Percentiles rank a stretch among this genome's conserved stretches.
Conservation (phyloP, 2,113 vertebrate species). For the Peromyscus maniculatus region DNA sequence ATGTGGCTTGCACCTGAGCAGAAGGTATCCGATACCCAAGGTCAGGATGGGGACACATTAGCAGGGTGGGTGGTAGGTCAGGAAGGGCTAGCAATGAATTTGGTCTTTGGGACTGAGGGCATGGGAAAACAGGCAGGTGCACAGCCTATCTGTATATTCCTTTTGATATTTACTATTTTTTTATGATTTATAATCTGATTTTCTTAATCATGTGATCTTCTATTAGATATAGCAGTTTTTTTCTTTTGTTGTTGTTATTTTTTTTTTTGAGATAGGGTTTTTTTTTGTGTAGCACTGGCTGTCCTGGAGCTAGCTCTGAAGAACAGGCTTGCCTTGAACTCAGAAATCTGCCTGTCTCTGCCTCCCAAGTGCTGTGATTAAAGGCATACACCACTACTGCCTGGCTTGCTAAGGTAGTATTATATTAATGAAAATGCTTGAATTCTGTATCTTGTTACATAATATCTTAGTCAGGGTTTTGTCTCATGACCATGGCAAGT, state of each 20-base stretch:
- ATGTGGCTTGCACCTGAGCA: no score
- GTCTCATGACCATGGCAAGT: no score
- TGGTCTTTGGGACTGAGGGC: no score
- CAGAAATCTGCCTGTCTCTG: neutral
- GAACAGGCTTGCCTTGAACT: neutral
- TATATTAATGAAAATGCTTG: neutral
- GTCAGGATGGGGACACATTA: no score
- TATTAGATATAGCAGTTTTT: neutral
- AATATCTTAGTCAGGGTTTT: no score
- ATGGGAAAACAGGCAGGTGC: no score
- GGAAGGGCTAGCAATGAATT: no score
- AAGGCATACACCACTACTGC: neutral
- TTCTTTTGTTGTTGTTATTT: neutral
- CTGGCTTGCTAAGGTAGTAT: neutral
- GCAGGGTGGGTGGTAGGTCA: no score
- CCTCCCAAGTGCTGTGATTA: neutral
- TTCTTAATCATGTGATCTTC: neutral
- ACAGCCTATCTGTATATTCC: neutral
- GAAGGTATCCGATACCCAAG: no score
- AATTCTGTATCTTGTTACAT: neutral
- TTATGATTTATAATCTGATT: neutral
- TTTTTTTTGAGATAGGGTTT: neutral
- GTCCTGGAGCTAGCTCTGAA: neutral
- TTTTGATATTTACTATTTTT: neutral
- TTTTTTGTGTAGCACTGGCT: neutral